Conservation (phyloP, 2,888 invertebrate genomes). For the Julus scanicus region DNA sequence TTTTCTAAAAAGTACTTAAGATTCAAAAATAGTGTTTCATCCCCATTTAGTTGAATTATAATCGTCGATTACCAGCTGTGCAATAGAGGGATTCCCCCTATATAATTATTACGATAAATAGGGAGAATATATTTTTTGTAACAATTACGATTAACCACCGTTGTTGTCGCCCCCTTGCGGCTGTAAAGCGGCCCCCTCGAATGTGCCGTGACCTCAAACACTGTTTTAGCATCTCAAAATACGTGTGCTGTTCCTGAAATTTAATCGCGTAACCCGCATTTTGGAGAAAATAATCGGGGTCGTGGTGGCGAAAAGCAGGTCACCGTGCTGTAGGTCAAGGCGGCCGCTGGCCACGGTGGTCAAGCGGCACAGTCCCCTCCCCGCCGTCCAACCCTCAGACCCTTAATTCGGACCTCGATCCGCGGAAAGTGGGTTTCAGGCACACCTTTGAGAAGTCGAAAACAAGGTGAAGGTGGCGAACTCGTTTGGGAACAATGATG, state of each 20-base stretch:
- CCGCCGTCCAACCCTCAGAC: not conserved
- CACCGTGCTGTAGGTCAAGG: slow-evolving; percentile 14
- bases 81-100: no score
- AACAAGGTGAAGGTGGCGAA: slow-evolving; percentile 39
- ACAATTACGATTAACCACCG: not conserved
- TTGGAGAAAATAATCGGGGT: slow-evolving; percentile 12
- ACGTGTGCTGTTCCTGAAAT: not conserved
- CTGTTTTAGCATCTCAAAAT: not conserved
- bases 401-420: not conserved
- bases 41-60: no score
- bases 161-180: not conserved
- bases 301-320: not conserved
- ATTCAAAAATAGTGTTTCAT: no score
- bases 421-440: slow-evolving; percentile 16
- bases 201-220: not conserved
- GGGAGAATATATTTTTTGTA: not conserved
- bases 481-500: slow-evolving; percentile 35
- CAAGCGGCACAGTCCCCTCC: not conserved
- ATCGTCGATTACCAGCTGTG: no score
- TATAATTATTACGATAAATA: not conserved
- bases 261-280: slow-evolving; percentile 38
- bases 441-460: not conserved
- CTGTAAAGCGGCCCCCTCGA: not conserved
- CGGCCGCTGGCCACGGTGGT: slow-evolving; percentile 18
- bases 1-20: no score